Base-by-base conservation (phyloP, 2,113 vertebrate genomes). In the Forbesichthys papilliferus region DNA sequence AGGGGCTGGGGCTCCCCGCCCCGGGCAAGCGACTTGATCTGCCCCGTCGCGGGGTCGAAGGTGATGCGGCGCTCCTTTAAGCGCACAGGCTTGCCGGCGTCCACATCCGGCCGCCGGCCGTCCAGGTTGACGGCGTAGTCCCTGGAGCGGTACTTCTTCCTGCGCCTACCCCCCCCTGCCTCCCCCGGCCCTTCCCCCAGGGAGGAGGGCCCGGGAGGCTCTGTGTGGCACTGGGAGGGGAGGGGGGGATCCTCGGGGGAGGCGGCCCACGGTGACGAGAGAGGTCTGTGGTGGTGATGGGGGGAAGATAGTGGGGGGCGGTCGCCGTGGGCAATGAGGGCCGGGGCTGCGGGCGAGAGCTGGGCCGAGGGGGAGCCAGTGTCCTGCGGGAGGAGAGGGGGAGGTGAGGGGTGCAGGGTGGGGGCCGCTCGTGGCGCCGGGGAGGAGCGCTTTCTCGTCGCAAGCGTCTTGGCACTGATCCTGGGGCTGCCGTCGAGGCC, bases 31-130 rank as follows among this genome's bases (percentile, higher is more conserved):
- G 94, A 94, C 93, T 95, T 98, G 86, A 99, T 99, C 91, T 99
- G 96, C 90, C 98, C 95, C 0, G 98, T 99, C 84, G 95, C 95
- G 5, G 95, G 96, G 86, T 99, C 98, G 89, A 99, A 99, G 8
- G 95, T 99, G 80, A 99, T 92, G 67, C 96, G 95, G 55, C 98
- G 95, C 78, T 98, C 97, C 98, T 99, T 99, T 96, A 99, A 97
- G 47, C 97, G 90, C 52, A 98, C 97, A 0, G 96, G 96, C 86
- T 99, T 99, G 53, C 95, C 94, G 3, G 93, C 92, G 47, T 95
- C 94, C 84, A 27, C 27, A 27, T 99, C 96, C 13, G 92, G 73
- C 82, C 88, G 87, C 74, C 96, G 95, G 68, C 97, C 96, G 0
- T 96, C 96, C 85, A 96, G 86, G 88, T 96, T 98, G 77, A 97